Conservation (phyloP, 2,888 invertebrate species). For the Eristalis pertinax region DNA sequence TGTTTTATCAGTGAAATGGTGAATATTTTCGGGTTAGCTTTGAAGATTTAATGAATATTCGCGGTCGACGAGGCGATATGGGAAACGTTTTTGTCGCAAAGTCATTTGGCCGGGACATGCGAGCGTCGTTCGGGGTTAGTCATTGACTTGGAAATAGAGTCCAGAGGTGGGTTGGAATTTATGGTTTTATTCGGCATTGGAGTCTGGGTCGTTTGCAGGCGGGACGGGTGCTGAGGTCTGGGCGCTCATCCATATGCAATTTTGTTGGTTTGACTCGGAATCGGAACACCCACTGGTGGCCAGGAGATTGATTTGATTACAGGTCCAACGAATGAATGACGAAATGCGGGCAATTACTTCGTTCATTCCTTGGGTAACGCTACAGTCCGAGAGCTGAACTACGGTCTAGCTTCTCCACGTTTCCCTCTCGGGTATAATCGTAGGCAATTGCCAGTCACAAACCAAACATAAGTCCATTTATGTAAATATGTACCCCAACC, state of each 20-base stretch:
- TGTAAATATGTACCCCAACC: too few species aligned
- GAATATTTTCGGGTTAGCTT: conserved; percentile 24
- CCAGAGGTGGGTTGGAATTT: conserved; percentile 4
- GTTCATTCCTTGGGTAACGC: too few species aligned
- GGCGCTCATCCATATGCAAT: neutral
- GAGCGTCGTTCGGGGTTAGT: conserved; percentile 12
- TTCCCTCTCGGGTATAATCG: too few species aligned
- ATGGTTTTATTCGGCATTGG: neutral
- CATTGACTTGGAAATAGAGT: conserved; percentile 15
- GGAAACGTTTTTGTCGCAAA: conserved; percentile 52
- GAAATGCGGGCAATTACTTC: too few species aligned
- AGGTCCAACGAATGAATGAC: neutral
- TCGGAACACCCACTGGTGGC: neutral
- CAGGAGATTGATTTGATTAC: neutral
- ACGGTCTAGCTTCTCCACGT: too few species aligned
- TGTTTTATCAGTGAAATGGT: conserved; percentile 58
- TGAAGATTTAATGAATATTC: conserved; percentile 53
- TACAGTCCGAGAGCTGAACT: too few species aligned
- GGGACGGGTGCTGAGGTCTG: too few species aligned
- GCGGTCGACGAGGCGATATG: conserved; percentile 32
- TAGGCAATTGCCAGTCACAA: too few species aligned
- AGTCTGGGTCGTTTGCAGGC: neutral
- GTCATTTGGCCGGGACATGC: conserved; percentile 51
- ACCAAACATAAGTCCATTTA: too few species aligned
- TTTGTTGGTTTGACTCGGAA: too few species aligned